These are phyloP conservation scores for Nyctibius grandis DNA, from an alignment of 2,797 vertebrate genomes.

Conservation along the genomic window DNA sequence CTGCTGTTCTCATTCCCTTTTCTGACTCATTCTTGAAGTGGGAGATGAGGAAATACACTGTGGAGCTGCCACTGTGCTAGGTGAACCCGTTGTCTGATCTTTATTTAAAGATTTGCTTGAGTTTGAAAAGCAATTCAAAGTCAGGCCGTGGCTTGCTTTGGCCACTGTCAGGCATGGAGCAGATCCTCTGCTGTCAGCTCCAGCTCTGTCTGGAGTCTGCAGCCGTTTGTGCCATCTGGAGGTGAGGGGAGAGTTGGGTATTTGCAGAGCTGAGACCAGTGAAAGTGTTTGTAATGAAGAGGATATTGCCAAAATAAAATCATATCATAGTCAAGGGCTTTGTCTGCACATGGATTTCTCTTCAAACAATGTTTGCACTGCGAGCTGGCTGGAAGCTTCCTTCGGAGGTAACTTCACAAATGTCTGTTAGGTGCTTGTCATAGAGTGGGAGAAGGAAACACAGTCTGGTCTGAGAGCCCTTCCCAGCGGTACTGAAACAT, in stretches of 20 bases:
- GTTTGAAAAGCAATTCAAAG: not conserved
- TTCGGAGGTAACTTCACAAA: not conserved
- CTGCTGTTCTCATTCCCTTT: not conserved
- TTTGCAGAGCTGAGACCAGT: not conserved
- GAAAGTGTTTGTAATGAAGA: not conserved
- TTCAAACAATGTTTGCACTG: not conserved
- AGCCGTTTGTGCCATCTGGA: rapidly evolving
- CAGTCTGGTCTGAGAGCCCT: not conserved
- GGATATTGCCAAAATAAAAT: not conserved
- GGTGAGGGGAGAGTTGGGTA: not conserved
- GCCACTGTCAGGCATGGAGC: rapidly evolving
- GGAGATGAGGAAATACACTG: not conserved
- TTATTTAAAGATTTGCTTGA: not conserved
- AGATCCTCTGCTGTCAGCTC: not conserved
- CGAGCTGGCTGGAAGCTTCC: not conserved
- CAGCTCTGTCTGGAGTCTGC: not conserved
- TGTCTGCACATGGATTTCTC: not conserved
- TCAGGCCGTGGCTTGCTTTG: not conserved
- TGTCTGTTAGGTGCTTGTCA: not conserved
- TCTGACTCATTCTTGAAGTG: not conserved
- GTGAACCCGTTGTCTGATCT: not conserved
- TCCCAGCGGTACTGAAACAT: not conserved
- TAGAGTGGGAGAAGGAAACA: not conserved
- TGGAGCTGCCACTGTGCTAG: not conserved
- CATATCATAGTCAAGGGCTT: not conserved